Evolutionary conservation across 2,797 vertebrate genomes (phyloP), one percentile per base, ranked within the genome.

Genomic region (Leptodactylus fallax): DNA sequence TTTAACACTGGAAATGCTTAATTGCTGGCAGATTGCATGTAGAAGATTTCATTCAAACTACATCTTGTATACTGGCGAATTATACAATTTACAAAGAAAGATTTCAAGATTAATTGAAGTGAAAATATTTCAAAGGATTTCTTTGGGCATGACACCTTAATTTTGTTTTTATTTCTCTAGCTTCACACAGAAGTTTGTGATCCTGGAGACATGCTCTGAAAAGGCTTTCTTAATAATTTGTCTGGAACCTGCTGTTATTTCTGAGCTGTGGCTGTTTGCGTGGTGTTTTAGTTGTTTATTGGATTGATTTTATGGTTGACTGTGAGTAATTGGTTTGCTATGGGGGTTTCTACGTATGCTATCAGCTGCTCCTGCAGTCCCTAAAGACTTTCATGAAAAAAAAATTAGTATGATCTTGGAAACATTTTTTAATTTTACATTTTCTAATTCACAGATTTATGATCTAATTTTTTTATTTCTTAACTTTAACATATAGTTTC

Each of bases 221-320:
- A 81, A 81, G 25, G n/a, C 36, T 72, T 81, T 86, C 63, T 86
- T 23, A 80, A 86, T 80, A 86, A 80, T 67, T 79, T 79, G 61
- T 69, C 49, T 85, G 72, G 23, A 27, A n/a, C 77, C 85, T 60
- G 78, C 85, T 86, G 78, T 71, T 86, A 80, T 86, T 86, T 72
- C 65, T 60, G 85, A 67, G 49, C 77, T 60, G 76, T 12, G 78
- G 85, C 63, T 80, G 65, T 71, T 71, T 81, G 77, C 56, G 77
- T 86, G 53, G 77, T 79, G 77, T 71, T 63, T 85, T 78, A 79
- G 61, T 27, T 80, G 79, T 80, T 80, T 81, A 86, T 86, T 86
- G 78, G n/a, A 86, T 86, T 86, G 85, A 86, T 86, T 86, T 86
- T 81, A 72, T 86, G 85, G 61, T 86, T 80, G 78, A 86, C 63